Percentiles rank a stretch among this genome's conserved stretches.
These are phyloP conservation scores for Ctenochaetus hawaiiensis DNA, from an alignment of 2,797 vertebrate genomes.

Conservation along the genomic window DNA sequence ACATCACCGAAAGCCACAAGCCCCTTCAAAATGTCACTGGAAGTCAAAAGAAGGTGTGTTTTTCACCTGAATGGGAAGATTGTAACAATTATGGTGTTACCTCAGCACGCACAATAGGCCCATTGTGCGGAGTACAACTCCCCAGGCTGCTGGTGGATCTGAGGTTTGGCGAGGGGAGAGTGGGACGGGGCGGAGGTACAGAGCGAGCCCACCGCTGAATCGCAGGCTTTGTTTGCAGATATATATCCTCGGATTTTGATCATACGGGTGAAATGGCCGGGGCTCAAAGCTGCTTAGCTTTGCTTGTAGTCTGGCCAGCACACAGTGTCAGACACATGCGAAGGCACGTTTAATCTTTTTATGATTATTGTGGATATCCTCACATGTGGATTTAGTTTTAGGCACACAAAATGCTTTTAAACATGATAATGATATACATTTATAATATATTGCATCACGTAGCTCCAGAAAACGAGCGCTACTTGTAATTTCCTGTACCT, in stretches of 20 bases:
- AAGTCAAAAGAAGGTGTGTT: conserved; percentile 63
- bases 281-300: conserved; percentile 67
- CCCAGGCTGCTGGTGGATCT: conserved; percentile 72
- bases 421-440: not conserved
- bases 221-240: conserved; percentile 77
- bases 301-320: conserved; percentile 43
- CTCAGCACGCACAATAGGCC: conserved; percentile 70
- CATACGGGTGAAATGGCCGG: conserved; percentile 63
- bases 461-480: not conserved
- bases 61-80: conserved; percentile 80
- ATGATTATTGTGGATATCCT: conserved; percentile 3
- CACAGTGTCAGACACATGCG: conserved; percentile 50
- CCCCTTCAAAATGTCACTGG: conserved; percentile 56
- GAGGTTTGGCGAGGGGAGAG: conserved; percentile 71
- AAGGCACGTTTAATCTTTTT: conserved; percentile 42
- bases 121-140: conserved; percentile 73
- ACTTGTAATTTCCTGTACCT: conserved; percentile 12
- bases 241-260: conserved; percentile 77
- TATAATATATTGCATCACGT: not conserved
- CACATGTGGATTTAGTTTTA: conserved; percentile 2
- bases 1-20: conserved; percentile 54
- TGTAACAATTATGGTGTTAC: conserved; percentile 81
- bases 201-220: conserved; percentile 71
- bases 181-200: conserved; percentile 67
- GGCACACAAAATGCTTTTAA: not conserved